Evolutionary conservation across 2,797 vertebrate genomes (phyloP), one percentile per base, ranked within the genome.

Genomic region (Vultur gryphus): DNA sequence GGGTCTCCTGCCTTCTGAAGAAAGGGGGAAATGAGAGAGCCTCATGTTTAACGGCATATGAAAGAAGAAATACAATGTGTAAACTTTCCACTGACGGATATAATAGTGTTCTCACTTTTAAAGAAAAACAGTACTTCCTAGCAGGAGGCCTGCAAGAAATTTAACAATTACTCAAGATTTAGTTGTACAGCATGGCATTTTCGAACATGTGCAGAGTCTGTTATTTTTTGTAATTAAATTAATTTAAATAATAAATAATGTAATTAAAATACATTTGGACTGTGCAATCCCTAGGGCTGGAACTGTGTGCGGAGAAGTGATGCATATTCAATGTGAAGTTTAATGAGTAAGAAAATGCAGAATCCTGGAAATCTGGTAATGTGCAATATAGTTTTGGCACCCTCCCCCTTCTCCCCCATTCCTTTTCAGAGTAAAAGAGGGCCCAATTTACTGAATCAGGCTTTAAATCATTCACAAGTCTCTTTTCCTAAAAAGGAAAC

Each of bases 211-310:
- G 93, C 87, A 93, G 82, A 59, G 87, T 79, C 87, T 96, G 95
- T 96, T 97, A 96, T 97, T 96, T 97, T 95, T 96, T 94, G 93
- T 96, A 97, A 97, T 97, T 96, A 97, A 96, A 94, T 96, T 96
- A 95, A 96, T 97, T 94, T 82, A 89, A 94, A 96, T 96, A 96
- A 90, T 95, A 97, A 97, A 97, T 91, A 93, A 91, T 81, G 66
- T 80, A 95, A 91, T 95, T 96, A 93, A 93, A 95, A 94, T 84
- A 94, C 77, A 85, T 93, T 97, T 95, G 92, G 94, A 94, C 80
- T 88, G 64, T 71, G 64, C 48, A 76, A 21, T 94, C 95, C 87
- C 96, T 46, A 84, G 93, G 88, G 90, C 62, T 90, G 78, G 37
- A 95, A 67, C 67, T 58, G 41, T 84, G 64, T 59, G 75, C 4